Evolutionary conservation across 2,797 vertebrate species (phyloP), one percentile per base, ranked within the genome.

Genomic region (Dipus sagitta): DNA sequence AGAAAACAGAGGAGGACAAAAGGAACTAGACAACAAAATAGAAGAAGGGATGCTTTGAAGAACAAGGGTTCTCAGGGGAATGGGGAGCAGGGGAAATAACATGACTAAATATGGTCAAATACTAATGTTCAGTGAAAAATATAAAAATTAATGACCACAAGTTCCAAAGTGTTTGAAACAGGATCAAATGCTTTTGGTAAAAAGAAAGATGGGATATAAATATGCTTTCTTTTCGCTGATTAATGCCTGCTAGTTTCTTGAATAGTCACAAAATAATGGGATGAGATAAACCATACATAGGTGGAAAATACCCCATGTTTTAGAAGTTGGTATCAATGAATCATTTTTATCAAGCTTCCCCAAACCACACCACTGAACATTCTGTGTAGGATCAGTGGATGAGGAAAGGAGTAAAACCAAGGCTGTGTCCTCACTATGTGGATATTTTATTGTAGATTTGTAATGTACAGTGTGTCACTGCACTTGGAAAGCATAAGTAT

Each of bases 331-430:
- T n/a, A 30, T 84, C 74, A 83, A 91, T 58, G 54, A 58, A 58
- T 4, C 38, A 84, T 5, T 65, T 15, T 86, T 86, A 86, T 64
- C 47, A 92, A 38, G 14, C 26, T 87, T 80, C 23, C 13, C 74
- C 23, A 92, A 87, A 83, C 15, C 54, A 81, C 94, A 94, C 54
- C n/a, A 71, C 15, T 18, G n/a, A 12, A 58, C 54, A 58, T 58
- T 58, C 17, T 65, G 21, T 72, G 26, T 80, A 71, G 74, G 21
- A 58, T 42, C 65, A 17, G 12, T 42, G 47, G 2, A 24, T 26
- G 13, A 58, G 17, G 68, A 34, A 30, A 80, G 87, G 38, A 2
- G 15, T 67, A 26, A 42, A 90, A 80, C 67, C 3, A 3, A 68
- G 21, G 10, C 72, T 75, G 52, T 72, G 10, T 86, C 58, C 21